These are phyloP conservation scores for Lepidurus arcticus DNA, from an alignment of 1,140 invertebrate genomes.

Conservation along the genomic window DNA sequence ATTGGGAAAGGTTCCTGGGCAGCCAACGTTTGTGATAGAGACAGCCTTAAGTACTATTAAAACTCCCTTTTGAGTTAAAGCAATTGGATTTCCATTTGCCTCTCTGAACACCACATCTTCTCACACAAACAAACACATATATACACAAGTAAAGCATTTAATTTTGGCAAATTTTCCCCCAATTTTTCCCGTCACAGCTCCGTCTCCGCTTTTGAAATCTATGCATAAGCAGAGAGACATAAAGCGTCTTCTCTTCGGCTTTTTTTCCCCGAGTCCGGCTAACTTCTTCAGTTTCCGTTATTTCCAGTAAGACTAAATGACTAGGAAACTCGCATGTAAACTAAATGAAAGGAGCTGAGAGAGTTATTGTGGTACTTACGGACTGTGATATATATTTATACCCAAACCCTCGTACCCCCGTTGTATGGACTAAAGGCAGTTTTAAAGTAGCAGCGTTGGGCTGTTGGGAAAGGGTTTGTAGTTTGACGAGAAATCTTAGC, in stretches of 20 bases:
- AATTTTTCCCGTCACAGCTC: background rate
- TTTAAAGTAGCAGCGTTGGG: slow-evolving; percentile 11
- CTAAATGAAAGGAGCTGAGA: background rate
- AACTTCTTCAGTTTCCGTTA: background rate
- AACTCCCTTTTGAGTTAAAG: background rate
- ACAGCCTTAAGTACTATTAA: slow-evolving; percentile 22
- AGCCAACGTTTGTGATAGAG: slow-evolving; percentile 21
- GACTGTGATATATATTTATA: slow-evolving; percentile 18
- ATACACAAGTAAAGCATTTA: background rate
- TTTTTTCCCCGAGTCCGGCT: background rate
- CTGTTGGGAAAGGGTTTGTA: background rate
- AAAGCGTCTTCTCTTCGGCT: background rate
- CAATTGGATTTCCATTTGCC: slow-evolving; percentile 1
- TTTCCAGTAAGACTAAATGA: background rate
- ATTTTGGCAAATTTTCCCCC: background rate
- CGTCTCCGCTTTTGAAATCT: background rate
- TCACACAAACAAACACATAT: background rate
- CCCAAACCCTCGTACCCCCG: background rate
- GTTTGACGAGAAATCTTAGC: slow-evolving; percentile 2
- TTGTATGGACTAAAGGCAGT: background rate
- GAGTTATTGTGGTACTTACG: slow-evolving; percentile 21
- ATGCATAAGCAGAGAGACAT: background rate
- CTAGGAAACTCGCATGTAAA: background rate
- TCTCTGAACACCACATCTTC: background rate
- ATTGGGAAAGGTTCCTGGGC: slow-evolving; percentile 9